phyloP scores from a whole-genome alignment of 2,113 vertebrate species.

The Hemicordylus capensis region DNA sequence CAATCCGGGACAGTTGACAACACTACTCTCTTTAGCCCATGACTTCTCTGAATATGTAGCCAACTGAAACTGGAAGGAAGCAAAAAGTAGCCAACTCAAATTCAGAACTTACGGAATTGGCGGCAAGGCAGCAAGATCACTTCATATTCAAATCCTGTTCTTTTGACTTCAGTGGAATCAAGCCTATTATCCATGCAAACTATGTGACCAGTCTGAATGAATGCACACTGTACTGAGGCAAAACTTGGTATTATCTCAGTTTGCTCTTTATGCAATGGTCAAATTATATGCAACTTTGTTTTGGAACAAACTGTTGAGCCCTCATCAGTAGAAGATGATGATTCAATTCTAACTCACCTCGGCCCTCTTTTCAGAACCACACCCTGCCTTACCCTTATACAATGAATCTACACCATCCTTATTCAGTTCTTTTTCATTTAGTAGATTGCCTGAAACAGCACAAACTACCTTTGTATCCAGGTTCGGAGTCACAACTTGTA shows the following conservation, averaged over 20 bases:
- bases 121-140: not conserved
- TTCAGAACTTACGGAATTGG: not conserved
- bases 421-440: not conserved
- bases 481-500: not conserved
- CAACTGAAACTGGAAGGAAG: too few species aligned
- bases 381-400: fast-evolving
- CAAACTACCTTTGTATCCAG: not conserved
- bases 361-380: not conserved
- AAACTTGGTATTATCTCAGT: not conserved
- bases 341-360: not conserved
- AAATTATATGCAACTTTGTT: not conserved
- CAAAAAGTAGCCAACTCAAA: not conserved
- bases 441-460: not conserved
- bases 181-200: not conserved
- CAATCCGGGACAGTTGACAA: not conserved
- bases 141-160: not conserved
- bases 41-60: not conserved
- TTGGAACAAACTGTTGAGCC: not conserved
- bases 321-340: not conserved
- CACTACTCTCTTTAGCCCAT: not conserved
- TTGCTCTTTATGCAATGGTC: not conserved
- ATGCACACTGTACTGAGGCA: not conserved
- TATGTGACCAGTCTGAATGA: not conserved
- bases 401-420: fast-evolving
- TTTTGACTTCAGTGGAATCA: not conserved